Evolutionary conservation across 2,113 vertebrate species (phyloP), one percentile per base, ranked within the genome.

Genomic region (Okapia johnstoni): DNA sequence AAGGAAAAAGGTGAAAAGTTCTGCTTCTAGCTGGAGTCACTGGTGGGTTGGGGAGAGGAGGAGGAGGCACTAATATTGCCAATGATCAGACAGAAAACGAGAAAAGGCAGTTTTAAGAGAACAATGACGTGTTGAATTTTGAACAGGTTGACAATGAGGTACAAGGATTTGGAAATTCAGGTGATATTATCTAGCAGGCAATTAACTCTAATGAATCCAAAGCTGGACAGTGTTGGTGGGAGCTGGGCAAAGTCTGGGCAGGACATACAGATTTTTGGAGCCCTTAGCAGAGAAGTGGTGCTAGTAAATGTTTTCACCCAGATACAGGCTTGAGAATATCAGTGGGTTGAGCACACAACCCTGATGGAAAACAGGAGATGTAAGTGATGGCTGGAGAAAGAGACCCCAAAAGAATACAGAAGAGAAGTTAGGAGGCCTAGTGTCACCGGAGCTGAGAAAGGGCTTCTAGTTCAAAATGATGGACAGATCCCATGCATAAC

Each of bases 231-330:
- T 25, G 26, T 17, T 54, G 7, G 40, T 33, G 21, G 36, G 40
- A 86, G 21, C 36, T 33, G 1, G 7, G 30, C 23, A 11, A 70
- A 54, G 19, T 58, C 40, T 25, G 21, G 43, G 58, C n/a, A 60
- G 9, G 12, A 54, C 2, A 2, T n/a, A 3, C 0, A 7, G 25
- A 19, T 6, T 54, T 55, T 48, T 30, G 43, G 57, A 46, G 16
- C 66, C 28, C 7, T 43, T 50, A 61, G 73, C 36, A 57, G 55
- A 57, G 16, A 84, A 46, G 25, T 21, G 21, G 50, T 19, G 12
- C 4, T n/a, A 60, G 84, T 17, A 66, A 13, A 55, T 33, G 40
- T 46, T 16, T 52, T 94, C 57, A n/a, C 61, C 76, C 25, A 88
- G 55, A 21, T 55, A 73, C 66, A 46, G 30, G 63, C 30, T 36